Percentiles rank a stretch among this genome's conserved stretches.
These are phyloP conservation scores for Platynereis dumerilii DNA, from an alignment of 2,888 invertebrate genomes.

Conservation along the genomic window DNA sequence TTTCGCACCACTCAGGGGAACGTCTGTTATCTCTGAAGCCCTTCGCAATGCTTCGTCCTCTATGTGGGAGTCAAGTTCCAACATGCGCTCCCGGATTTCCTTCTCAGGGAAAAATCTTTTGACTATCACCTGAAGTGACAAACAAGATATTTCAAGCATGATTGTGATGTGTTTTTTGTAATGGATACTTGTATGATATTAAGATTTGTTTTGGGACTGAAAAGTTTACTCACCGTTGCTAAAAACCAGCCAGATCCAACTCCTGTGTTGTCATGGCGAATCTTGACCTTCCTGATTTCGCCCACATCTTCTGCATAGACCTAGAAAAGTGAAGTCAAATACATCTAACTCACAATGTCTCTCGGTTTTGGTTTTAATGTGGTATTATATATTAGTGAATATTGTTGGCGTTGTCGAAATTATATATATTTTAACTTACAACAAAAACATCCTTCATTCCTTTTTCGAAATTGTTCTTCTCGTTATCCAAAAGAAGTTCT, in stretches of 20 bases:
- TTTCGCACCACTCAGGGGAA: not conserved
- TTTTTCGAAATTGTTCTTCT: slow-evolving; percentile 55
- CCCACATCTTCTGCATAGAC: slow-evolving; percentile 50
- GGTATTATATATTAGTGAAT: no score
- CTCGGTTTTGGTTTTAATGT: no score
- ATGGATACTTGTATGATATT: no score
- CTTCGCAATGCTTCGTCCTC: slow-evolving; percentile 16
- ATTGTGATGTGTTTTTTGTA: not conserved
- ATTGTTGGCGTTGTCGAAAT: no score
- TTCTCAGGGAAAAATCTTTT: slow-evolving; percentile 43
- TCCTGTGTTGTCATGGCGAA: slow-evolving; percentile 55
- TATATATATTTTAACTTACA: no score
- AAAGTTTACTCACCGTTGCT: slow-evolving; percentile 43
- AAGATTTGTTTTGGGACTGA: no score
- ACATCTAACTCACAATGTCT: no score
- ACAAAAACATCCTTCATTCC: slow-evolving; percentile 50
- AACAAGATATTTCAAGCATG: not conserved
- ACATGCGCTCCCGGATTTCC: slow-evolving; percentile 42
- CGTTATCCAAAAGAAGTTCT: slow-evolving; percentile 49
- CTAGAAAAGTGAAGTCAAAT: slow-evolving; percentile 38
- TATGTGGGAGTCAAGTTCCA: slow-evolving; percentile 21
- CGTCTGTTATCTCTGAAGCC: slow-evolving; percentile 11
- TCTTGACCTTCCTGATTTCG: slow-evolving; percentile 43
- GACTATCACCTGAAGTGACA: slow-evolving; percentile 42
- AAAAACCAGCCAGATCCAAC: slow-evolving; percentile 57